Percentiles rank a stretch among this genome's conserved stretches.
These are phyloP conservation scores for Phoebastria nigripes DNA, from an alignment of 2,797 vertebrate genomes.

Conservation along the genomic window DNA sequence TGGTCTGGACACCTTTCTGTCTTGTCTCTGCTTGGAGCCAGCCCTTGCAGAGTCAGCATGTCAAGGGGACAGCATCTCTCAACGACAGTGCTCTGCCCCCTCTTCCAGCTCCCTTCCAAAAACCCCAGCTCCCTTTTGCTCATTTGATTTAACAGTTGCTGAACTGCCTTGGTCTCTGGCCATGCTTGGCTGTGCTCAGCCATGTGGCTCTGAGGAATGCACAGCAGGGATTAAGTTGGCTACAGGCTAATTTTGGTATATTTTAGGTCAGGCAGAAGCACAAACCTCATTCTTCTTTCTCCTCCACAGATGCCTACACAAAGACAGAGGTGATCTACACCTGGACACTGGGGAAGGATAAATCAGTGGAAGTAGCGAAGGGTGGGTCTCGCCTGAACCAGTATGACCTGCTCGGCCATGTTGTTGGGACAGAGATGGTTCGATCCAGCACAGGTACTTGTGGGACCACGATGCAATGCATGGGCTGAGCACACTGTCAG, in stretches of 20 bases:
- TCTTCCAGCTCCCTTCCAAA: not conserved
- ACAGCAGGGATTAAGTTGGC: slow-evolving; percentile 20
- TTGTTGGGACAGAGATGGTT: slow-evolving; percentile 94
- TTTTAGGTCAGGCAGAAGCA: slow-evolving; percentile 19
- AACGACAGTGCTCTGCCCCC: not conserved
- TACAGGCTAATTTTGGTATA: not conserved
- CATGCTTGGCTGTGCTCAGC: slow-evolving; percentile 16
- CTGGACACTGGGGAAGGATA: slow-evolving; percentile 92
- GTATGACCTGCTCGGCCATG: slow-evolving; percentile 93
- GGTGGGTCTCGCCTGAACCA: slow-evolving; percentile 96
- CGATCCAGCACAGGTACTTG: slow-evolving; percentile 94
- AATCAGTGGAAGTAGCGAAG: slow-evolving; percentile 91
- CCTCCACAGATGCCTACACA: slow-evolving; percentile 91
- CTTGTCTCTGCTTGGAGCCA: not conserved
- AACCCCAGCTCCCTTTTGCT: not conserved
- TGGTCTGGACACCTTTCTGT: not conserved
- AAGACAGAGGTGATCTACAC: slow-evolving; percentile 96
- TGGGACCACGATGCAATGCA: accelerated
- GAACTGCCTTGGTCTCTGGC: slow-evolving; percentile 27
- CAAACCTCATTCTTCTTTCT: not conserved
- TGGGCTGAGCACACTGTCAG: not conserved
- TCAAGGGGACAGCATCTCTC: not conserved
- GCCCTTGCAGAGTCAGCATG: not conserved
- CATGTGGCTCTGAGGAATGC: slow-evolving; percentile 19
- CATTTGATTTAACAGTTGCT: slow-evolving; percentile 24